Evolutionary conservation across 2,113 vertebrate genomes (phyloP), one percentile per base, ranked within the genome.

Genomic region (Saccopteryx leptura): DNA sequence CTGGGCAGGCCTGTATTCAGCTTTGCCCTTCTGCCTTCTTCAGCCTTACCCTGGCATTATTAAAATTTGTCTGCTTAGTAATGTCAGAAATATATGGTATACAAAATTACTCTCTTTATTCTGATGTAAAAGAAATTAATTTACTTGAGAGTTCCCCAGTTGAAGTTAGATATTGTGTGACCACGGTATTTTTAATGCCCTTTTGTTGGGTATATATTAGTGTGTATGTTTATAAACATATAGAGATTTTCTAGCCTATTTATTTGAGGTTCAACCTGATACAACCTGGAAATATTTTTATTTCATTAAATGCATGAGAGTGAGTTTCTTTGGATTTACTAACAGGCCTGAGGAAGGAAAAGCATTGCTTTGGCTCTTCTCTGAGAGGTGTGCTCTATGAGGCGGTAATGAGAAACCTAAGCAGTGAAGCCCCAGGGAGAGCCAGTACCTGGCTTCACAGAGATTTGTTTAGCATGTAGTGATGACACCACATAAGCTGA

Each of bases 271-370:
- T 92, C 54, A 84, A 3, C 83, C 72, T 93, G 87, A 87, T 85
- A 60, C 86, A 93, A 89, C 83, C 93, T 95, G 68, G 89, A 95
- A 82, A 68, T 91, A 71, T 58, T 88, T 84, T 92, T 75, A 93
- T 86, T 83, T 92, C n/a, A 66, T 91, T 61, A 87, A 83, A 60
- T 71, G 84, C 58, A 26, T 48, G 56, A 83, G 26, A 89, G 58
- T 72, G 71, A 21, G 33, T 79, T 87, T 93, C 21, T 94, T 76
- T 86, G 56, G 26, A 39, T 79, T 88, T 23, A 15, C 4, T 71
- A 63, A 54, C 75, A 10, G 17, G 61, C 17, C 31, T 26, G 46
- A 92, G 52, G 52, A 85, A 78, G 46, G 72, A 61, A 76, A 76
- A 18, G 26, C 52, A 33, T 88, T 54, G 54, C n/a, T 71, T 48